Evolutionary conservation across 1,140 invertebrate species (phyloP).

Genomic region (Drosophila ogumai): DNA sequence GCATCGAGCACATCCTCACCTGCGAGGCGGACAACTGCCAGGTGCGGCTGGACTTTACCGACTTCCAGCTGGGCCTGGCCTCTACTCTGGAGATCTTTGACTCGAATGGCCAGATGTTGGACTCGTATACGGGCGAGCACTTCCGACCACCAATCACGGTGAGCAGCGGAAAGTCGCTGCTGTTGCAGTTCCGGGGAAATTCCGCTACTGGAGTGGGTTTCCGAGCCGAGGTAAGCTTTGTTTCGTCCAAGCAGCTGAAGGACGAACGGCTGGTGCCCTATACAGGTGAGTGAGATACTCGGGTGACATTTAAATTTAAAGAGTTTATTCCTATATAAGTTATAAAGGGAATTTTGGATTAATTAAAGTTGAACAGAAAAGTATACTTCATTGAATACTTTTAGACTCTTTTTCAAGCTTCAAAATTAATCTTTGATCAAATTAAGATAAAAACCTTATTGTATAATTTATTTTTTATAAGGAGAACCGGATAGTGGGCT

Average conservation of each 20-base stretch:
- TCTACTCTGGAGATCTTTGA: constrained; percentile 91
- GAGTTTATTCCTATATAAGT: no score
- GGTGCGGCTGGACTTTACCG: constrained; percentile 89
- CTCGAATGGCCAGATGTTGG: constrained; percentile 88
- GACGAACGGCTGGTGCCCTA: constrained; percentile 87
- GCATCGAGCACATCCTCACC: constrained; percentile 88
- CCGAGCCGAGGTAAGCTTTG: constrained; percentile 89
- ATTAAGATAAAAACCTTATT: no score
- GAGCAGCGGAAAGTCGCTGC: constrained; percentile 88
- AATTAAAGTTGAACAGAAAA: no score
- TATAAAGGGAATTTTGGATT: no score
- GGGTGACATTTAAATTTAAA: not conserved
- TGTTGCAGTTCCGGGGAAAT: constrained; percentile 90
- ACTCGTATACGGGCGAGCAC: constrained; percentile 88
- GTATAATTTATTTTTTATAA: no score
- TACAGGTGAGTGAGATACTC: constrained; percentile 84
- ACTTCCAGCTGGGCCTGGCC: constrained; percentile 89
- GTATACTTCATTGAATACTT: no score
- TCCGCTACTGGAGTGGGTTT: constrained; percentile 89
- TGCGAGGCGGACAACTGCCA: constrained; percentile 87
- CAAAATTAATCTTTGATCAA: no score
- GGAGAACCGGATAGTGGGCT: no score
- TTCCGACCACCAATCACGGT: constrained; percentile 90
- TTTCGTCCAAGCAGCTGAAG: constrained; percentile 86
- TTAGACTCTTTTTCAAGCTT: no score